phyloP scores from a whole-genome alignment of 1,140 invertebrate genomes.

The Anadara kagoshimensis region DNA sequence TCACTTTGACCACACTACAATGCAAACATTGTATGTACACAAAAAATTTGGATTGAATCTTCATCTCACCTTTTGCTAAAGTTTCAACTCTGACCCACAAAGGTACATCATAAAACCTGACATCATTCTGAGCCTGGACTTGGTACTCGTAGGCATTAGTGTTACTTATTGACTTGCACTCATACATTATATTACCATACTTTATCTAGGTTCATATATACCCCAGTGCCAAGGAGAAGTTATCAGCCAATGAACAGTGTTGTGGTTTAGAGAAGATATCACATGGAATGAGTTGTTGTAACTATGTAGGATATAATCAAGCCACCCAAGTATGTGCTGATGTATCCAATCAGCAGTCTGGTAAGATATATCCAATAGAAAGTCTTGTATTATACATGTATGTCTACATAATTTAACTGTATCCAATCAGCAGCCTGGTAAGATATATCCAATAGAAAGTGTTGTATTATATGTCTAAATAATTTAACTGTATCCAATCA shows the following conservation, averaged over 20 bases:
- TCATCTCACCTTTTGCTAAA: slow-evolving; percentile 47
- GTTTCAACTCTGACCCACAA: slow-evolving; percentile 61
- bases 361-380: no score
- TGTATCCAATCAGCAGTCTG: slow-evolving; percentile 49
- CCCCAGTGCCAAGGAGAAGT: slow-evolving; percentile 41
- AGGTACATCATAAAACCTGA: slow-evolving; percentile 53
- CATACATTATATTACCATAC: neutral
- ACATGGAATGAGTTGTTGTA: slow-evolving; percentile 65
- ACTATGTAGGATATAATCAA: slow-evolving; percentile 64
- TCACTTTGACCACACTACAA: no score
- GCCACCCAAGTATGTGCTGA: slow-evolving; percentile 68
- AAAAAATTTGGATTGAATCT: no score
- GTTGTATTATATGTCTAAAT: no score
- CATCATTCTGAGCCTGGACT: slow-evolving; percentile 57
- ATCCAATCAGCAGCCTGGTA: slow-evolving; percentile 55
- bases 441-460: no score
- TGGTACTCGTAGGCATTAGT: slow-evolving; percentile 67
- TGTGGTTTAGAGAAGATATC: slow-evolving; percentile 67
- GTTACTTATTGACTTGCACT: no score
- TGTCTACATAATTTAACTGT: no score
- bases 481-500: slow-evolving; percentile 48
- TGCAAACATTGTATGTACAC: no score
- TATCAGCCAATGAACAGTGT: slow-evolving; percentile 65
- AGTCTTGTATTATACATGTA: no score
- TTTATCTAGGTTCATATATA: slow-evolving; percentile 62